Evolutionary conservation across 2,888 invertebrate genomes (phyloP), one percentile per base, ranked within the genome.

Genomic region (Stenolophus ochropezus): DNA sequence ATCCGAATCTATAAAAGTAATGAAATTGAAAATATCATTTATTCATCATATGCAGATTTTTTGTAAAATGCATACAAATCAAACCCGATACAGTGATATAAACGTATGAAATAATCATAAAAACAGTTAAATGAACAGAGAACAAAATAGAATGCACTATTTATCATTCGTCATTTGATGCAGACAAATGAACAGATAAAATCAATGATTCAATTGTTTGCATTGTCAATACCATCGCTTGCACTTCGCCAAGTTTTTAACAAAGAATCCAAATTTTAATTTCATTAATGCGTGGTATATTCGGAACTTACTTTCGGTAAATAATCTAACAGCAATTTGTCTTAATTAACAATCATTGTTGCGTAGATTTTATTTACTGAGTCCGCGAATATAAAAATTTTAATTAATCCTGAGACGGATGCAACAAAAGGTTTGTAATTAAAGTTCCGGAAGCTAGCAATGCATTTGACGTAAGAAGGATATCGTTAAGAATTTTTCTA

Each of bases 371-470:
- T 73, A 47, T 73, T 73, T 73, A 18, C 73, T 11, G 11, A n/a
- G 4, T 16, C 47, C 49, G 23, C 21, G 18, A 73, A 14, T 49
- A 73, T 73, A 73, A 73, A 73, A 21, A 16, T 73, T 73, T 49
- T 73, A 73, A 73, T 73, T 73, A 73, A 21, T 49, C 23, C 4
- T 33, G 47, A 49, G 42, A 47, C 21, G 49, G 49, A 73, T 49
- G 47, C 73, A 73, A 73, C 73, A 73, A 73, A 42, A 73, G 25
- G 73, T 16, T 49, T 73, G 42, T 73, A 73, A 73, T 73, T 73
- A 73, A 73, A 73, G 49, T 49, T 47, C 49, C 47, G 47, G 47
- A 61, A n/a, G 0, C 2, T 20, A 6, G 21, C 21, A 47, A 21
- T 73, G 49, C 20, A n/a, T n/a, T n/a, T 73, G 73, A 73, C 73